Evolutionary conservation across 2,113 vertebrate genomes (phyloP).

Genomic region (Oenanthe melanoleuca): DNA sequence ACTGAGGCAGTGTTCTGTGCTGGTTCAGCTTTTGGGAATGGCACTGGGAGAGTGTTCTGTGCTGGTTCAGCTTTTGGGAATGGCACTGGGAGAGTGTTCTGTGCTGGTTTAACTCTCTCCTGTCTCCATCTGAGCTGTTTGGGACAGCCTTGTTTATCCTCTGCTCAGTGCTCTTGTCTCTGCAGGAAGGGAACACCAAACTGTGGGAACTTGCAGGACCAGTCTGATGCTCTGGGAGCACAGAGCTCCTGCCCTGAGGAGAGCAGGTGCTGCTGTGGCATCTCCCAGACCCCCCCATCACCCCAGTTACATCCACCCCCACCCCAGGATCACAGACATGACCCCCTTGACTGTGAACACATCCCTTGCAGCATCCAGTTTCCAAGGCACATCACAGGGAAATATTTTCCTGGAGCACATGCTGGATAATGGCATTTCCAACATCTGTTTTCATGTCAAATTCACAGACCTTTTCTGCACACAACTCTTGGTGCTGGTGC

Average conservation of each 20-base stretch:
- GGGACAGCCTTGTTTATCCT: neutral
- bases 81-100: neutral
- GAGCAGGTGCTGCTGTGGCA: neutral
- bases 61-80: neutral
- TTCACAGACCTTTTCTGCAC: neutral
- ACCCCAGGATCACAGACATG: neutral
- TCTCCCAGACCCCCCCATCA: neutral
- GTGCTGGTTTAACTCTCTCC: neutral
- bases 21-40: too few species aligned
- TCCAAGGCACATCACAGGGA: neutral
- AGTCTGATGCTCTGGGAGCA: accelerated
- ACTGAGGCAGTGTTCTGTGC: too few species aligned
- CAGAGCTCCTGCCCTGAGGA: neutral
- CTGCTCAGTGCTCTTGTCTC: neutral
- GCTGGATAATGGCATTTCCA: constrained; percentile 29
- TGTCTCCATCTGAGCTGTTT: accelerated
- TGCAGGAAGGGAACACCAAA: accelerated
- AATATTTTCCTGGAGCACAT: constrained; percentile 14
- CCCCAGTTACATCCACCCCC: neutral
- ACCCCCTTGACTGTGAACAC: neutral
- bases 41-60: accelerated
- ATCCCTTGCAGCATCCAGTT: neutral
- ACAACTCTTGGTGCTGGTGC: neutral
- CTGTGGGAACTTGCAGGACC: neutral
- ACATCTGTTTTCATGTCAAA: constrained; percentile 61